phyloP scores from a whole-genome alignment of 2,113 vertebrate species.

The Centrocercus urophasianus region DNA sequence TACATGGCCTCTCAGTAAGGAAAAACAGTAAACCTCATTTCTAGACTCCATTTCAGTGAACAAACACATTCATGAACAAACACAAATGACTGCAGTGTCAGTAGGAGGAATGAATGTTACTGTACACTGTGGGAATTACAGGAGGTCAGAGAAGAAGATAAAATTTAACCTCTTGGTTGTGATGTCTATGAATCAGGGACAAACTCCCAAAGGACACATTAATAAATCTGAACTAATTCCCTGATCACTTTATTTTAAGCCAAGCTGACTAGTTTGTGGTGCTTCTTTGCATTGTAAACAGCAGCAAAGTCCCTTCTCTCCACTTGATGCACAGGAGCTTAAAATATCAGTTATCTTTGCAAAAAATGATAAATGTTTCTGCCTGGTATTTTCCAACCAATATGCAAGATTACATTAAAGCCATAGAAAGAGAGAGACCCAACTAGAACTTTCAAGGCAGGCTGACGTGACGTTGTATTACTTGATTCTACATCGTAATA shows the following conservation, averaged over 20 bases:
- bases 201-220: background rate
- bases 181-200: background rate
- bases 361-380: background rate
- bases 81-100: background rate
- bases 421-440: background rate
- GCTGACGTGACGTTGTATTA: background rate
- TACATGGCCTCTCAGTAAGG: background rate
- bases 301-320: background rate
- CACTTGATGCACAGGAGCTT: background rate
- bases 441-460: background rate
- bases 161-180: background rate
- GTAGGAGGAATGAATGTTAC: background rate
- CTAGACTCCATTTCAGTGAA: background rate
- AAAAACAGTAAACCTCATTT: background rate
- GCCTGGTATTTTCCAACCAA: background rate
- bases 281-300: background rate
- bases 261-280: background rate
- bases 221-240: background rate
- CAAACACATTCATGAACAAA: background rate
- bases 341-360: background rate
- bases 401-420: background rate
- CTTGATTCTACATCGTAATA: background rate
- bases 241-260: background rate
- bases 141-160: constrained; percentile 5
- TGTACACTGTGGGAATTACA: background rate